These are phyloP conservation scores for Thyatira batis DNA, from an alignment of 2,888 invertebrate genomes.

Conservation along the genomic window DNA sequence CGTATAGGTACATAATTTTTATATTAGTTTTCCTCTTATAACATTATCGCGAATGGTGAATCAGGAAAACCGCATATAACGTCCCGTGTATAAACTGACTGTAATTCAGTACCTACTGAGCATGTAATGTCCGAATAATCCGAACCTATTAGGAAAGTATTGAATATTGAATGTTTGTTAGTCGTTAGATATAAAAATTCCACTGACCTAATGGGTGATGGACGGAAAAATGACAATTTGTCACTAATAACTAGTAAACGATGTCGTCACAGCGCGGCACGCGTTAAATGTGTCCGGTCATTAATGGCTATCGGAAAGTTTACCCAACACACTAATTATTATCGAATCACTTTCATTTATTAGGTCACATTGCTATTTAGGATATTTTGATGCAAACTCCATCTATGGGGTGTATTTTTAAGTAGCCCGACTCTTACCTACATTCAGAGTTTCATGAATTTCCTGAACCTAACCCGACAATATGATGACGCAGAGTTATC, in stretches of 20 bases:
- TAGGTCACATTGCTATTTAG: neutral
- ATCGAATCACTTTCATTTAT: neutral
- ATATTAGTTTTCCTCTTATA: neutral
- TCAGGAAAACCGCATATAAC: neutral
- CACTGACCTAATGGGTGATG: constrained; percentile 34
- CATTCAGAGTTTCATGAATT: neutral
- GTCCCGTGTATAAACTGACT: neutral
- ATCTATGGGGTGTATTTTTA: neutral
- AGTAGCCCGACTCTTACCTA: neutral
- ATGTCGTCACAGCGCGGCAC: constrained; percentile 15
- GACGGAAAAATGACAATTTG: constrained; percentile 63
- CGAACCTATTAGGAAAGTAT: constrained; percentile 27
- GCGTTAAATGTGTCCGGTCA: constrained; percentile 8
- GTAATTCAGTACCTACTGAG: neutral
- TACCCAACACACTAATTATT: constrained; percentile 8
- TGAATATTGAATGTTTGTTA: neutral
- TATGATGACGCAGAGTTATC: neutral
- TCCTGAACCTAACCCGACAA: neutral
- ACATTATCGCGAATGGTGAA: neutral
- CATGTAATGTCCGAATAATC: no score
- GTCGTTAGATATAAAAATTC: constrained; percentile 41
- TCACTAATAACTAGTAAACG: constrained; percentile 27
- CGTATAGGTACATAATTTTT: neutral
- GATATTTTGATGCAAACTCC: neutral
- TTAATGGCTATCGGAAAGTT: constrained; percentile 27